These are phyloP conservation scores for Xestoiulus laeticollis DNA, from an alignment of 2,888 invertebrate genomes.

Conservation along the genomic window DNA sequence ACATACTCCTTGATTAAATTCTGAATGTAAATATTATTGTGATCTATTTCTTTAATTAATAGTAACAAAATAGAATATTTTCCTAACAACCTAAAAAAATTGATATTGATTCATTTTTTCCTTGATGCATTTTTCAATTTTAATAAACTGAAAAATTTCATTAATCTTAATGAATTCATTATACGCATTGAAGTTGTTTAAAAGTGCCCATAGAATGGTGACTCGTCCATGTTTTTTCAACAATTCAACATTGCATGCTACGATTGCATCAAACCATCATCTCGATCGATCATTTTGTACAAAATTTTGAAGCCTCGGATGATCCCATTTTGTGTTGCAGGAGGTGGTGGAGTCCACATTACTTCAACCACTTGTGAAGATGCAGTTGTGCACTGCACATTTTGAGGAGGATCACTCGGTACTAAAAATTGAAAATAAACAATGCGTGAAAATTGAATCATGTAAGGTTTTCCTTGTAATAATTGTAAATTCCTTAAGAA, in stretches of 20 bases:
- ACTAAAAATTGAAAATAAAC: constrained; percentile 59
- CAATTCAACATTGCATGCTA: constrained; percentile 16
- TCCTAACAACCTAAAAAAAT: too few relatives aligned
- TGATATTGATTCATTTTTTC: too few relatives aligned
- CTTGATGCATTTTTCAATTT: too few relatives aligned
- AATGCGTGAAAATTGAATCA: background rate
- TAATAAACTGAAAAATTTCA: too few relatives aligned
- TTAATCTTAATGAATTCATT: too few relatives aligned
- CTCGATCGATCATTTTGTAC: constrained; percentile 52
- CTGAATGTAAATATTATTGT: too few relatives aligned
- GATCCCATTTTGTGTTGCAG: constrained; percentile 90
- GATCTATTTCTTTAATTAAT: too few relatives aligned
- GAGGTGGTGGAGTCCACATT: constrained; percentile 92
- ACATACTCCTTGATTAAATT: too few relatives aligned
- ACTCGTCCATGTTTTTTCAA: background rate
- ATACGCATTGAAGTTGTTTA: background rate
- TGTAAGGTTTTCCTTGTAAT: background rate
- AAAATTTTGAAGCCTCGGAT: constrained; percentile 88
- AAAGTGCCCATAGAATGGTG: background rate
- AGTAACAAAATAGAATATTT: too few relatives aligned
- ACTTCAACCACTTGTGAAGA: constrained; percentile 94
- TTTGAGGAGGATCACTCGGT: constrained; percentile 74
- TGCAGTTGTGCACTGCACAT: constrained; percentile 89
- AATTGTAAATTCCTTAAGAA: background rate
- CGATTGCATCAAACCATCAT: constrained; percentile 49